phyloP scores from a whole-genome alignment of 2,888 invertebrate genomes.

The Melangyna quadrimaculata region DNA sequence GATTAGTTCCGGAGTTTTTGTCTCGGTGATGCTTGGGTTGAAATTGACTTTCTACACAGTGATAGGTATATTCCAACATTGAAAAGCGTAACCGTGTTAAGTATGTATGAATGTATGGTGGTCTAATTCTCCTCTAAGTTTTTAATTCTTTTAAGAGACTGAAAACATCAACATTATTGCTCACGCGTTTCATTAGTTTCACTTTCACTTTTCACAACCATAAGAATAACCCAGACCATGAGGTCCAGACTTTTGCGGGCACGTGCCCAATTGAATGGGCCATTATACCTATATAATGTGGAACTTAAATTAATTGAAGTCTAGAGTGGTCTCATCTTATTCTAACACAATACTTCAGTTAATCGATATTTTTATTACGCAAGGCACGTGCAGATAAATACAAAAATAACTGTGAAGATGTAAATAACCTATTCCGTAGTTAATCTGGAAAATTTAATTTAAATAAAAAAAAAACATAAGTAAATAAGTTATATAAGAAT shows the following conservation, averaged over 20 bases:
- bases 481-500: too few species aligned
- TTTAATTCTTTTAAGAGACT: conserved; percentile 1
- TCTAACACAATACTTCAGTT: not conserved
- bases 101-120: not conserved
- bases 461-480: not conserved
- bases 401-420: not conserved
- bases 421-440: not conserved
- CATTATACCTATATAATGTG: not conserved
- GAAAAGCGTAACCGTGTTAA: not conserved
- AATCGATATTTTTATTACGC: conserved; percentile 3
- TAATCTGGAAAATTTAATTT: not conserved
- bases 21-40: not conserved
- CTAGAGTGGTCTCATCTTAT: not conserved
- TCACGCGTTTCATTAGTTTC: not conserved
- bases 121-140: not conserved
- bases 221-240: not conserved
- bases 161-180: not conserved
- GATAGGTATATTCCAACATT: not conserved
- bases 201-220: not conserved
- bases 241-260: not conserved
- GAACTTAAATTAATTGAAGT: not conserved
- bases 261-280: not conserved
- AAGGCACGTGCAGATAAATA: not conserved
- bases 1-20: not conserved
- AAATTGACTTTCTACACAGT: not conserved